Evolutionary conservation across 2,113 vertebrate species (phyloP), one percentile per base, ranked within the genome.

Genomic region (Pterocles orientalis): DNA sequence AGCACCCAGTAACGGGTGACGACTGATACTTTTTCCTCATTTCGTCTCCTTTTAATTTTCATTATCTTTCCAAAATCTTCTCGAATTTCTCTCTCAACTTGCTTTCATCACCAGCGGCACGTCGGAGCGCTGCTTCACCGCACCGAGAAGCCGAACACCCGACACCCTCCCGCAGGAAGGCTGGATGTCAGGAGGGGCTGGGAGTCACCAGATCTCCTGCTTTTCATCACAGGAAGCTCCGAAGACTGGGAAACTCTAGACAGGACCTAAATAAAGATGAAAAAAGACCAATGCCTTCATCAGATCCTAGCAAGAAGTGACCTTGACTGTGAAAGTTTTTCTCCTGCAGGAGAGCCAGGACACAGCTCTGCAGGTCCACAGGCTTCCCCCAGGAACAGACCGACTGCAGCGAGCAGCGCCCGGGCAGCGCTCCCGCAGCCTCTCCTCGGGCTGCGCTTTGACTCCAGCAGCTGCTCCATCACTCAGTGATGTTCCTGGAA

Each of bases 111-210:
- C 50, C 45, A 81, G 58, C 3, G 4, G 61, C 48, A 33, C 12
- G 10, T 3, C 9, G 0, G 18, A 64, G 43, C 2, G 31, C 31
- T 51, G 2, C 54, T 34, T 45, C 41, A 18, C 5, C 51, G 12
- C 15, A 24, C 7, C 1, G 6, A 10, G 53, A 17, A 29, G 47
- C 34, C 1, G 1, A 80, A 19, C 19, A 33, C 34, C 53, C 10
- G 36, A 62, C 9, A 72, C 3, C 4, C 23, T 10, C 11, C 54
- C 8, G 39, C 17, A 26, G 48, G 53, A 57, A 82, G 29, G 70
- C 25, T 23, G 62, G 41, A 50, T 50, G 45, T n/a, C 69, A 65
- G 41, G 24, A 75, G 58, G 28, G 33, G 16, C 41, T 7, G 3
- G 54, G 28, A n/a, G n/a, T 11, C 41, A 48, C 34, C 51, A 24